phyloP scores from a whole-genome alignment of 2,888 invertebrate genomes.

The Xylophagus ater region DNA sequence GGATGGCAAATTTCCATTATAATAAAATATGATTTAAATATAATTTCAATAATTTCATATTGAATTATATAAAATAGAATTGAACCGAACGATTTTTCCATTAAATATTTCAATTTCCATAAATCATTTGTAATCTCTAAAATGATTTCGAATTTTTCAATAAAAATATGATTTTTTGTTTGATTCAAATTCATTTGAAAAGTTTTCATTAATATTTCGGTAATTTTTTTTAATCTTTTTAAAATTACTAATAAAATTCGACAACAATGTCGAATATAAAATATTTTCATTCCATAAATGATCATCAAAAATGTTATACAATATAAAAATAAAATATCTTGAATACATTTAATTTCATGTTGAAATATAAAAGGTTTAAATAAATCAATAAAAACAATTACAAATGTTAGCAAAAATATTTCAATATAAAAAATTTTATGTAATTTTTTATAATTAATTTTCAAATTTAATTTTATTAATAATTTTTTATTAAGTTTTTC shows the following conservation, averaged over 20 bases:
- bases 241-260: slow-evolving; percentile 9
- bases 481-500: slow-evolving; percentile 1
- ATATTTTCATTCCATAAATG: slow-evolving; percentile 8
- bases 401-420: not conserved
- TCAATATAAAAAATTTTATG: slow-evolving; percentile 1
- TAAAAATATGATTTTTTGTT: not conserved
- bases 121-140: slow-evolving; percentile 10
- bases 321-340: slow-evolving; percentile 10
- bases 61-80: slow-evolving; percentile 12
- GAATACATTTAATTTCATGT: slow-evolving; percentile 7
- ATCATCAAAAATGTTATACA: slow-evolving; percentile 10
- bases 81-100: slow-evolving; percentile 9
- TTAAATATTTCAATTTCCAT: slow-evolving; percentile 7
- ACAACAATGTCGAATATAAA: slow-evolving; percentile 12
- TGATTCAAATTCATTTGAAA: not conserved
- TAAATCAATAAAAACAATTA: not conserved
- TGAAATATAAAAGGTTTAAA: slow-evolving; percentile 2
- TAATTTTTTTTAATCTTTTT: not conserved
- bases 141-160: slow-evolving; percentile 5
- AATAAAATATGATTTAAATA: slow-evolving; percentile 11
- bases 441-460: not conserved
- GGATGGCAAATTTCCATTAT: slow-evolving; percentile 7
- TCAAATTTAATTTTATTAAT: not conserved
- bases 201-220: not conserved
- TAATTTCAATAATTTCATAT: slow-evolving; percentile 9